Evolutionary conservation across 1,140 invertebrate genomes (phyloP).

Genomic region (Zaprionus ghesquierei): DNA sequence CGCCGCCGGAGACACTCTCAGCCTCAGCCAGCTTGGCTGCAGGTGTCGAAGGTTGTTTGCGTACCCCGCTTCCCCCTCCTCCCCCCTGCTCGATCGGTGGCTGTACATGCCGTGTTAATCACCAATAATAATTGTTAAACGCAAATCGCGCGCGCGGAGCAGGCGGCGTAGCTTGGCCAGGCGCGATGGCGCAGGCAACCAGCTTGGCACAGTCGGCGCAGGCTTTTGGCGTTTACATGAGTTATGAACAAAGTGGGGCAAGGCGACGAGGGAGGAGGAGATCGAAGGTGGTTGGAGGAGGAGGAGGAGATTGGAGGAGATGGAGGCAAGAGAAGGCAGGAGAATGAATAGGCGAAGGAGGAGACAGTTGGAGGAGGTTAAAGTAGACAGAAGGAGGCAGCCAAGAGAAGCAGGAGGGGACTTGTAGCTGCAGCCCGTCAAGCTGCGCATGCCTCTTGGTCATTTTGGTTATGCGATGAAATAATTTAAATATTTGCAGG

Average conservation of each 20-base stretch:
- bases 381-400: background rate
- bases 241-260: constrained; percentile 54
- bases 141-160: constrained; percentile 59
- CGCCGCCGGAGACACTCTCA: constrained; percentile 1
- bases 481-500: constrained; percentile 79
- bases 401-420: background rate
- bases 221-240: constrained; percentile 65
- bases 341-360: background rate
- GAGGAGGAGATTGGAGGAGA: background rate
- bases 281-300: background rate
- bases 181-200: background rate
- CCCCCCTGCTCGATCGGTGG: constrained; percentile 5
- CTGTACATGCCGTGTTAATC: constrained; percentile 79
- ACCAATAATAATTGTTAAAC: constrained; percentile 82
- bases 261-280: background rate
- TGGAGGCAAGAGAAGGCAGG: background rate
- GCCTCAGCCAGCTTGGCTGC: constrained; percentile 48
- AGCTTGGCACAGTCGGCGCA: constrained; percentile 15
- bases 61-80: background rate
- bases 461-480: constrained; percentile 78
- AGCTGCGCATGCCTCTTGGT: constrained; percentile 62
- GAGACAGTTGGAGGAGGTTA: background rate
- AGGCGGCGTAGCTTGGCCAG: constrained; percentile 1
- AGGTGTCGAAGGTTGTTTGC: constrained; percentile 76
- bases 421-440: background rate